Base-by-base conservation (phyloP, 2,888 invertebrate genomes). In the Agriotes lineatus region DNA sequence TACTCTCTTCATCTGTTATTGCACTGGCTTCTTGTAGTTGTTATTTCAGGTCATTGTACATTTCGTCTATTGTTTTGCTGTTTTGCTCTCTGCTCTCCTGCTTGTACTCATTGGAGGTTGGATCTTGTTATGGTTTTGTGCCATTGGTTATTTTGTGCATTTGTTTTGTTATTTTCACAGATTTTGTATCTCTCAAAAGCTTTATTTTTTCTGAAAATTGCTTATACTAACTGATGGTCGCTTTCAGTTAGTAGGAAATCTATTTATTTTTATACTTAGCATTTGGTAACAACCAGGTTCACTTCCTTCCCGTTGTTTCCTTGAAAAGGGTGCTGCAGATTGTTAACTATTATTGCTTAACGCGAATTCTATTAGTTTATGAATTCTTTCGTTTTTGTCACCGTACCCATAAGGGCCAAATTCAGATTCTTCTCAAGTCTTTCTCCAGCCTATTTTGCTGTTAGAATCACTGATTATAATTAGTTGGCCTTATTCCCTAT, bases 261-360 rank as follows among this genome's bases (percentile, higher is more conserved):
- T n/a, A 22, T 45, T 45, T 45, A 12, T 45, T 45, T 45, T 19
- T 10, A 18, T 22, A 19, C 3, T 45, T 19, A n/a, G n/a, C n/a
- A n/a, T n/a, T n/a, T n/a, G n/a, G n/a, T n/a, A n/a, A n/a, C n/a
- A n/a, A n/a, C n/a, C n/a, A n/a, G n/a, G n/a, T 45, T 20, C 45
- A 45, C 12, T 20, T 7, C 20, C 19, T 45, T 7, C 19, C 45
- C 20, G 45, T 20, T 20, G 20, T 45, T 45, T 20, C 20, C 20
- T 45, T 45, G 20, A 45, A 45, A 45, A 45, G 45, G 5, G 45
- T 44, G n/a, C n/a, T 44, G n/a, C 44, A 44, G 14, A 44, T 44
- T 39, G 39, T 39, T 45, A 45, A 45, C 9, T n/a, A n/a, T 45
- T 45, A 1, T 20, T 45, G 12, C 12, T 45, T 45, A 45, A 20